Evolutionary conservation across 2,888 invertebrate genomes (phyloP).

Genomic region (Habroteleia sp.): DNA sequence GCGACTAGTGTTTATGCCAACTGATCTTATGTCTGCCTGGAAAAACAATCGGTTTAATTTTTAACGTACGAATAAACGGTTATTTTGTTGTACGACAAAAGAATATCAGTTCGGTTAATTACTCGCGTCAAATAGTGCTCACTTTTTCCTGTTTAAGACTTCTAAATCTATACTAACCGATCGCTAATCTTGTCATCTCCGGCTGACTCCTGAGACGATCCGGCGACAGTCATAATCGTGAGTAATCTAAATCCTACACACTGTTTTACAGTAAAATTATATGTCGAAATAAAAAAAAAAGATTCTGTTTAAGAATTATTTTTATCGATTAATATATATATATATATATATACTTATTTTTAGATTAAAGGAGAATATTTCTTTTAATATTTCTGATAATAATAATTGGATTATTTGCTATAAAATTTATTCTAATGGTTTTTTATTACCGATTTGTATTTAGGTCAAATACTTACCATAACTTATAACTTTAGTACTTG

Average conservation of each 20-base stretch:
- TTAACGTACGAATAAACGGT: conserved; percentile 9
- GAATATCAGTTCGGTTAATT: neutral
- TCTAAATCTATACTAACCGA: conserved; percentile 2
- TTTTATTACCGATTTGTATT: too few relatives aligned
- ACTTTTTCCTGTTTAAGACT: too few relatives aligned
- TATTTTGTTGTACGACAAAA: conserved; percentile 1
- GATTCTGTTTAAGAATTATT: neutral
- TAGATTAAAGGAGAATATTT: too few relatives aligned
- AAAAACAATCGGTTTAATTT: conserved; percentile 42
- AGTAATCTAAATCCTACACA: conserved; percentile 25
- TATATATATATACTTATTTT: too few relatives aligned
- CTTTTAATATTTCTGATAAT: too few relatives aligned
- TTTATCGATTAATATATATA: too few relatives aligned
- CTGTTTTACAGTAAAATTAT: conserved; percentile 8
- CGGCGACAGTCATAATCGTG: conserved; percentile 59
- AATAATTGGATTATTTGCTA: too few relatives aligned
- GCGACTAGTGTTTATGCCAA: conserved; percentile 62
- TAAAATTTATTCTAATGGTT: too few relatives aligned
- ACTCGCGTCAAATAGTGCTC: neutral
- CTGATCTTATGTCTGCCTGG: conserved; percentile 48
- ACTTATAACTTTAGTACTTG: too few relatives aligned
- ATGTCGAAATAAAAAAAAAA: too few relatives aligned
- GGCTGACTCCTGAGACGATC: conserved; percentile 48
- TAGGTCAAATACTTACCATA: too few relatives aligned
- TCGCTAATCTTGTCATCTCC: conserved; percentile 57